phyloP scores from a whole-genome alignment of 1,140 invertebrate genomes.

The Aphelinus atriplicis region DNA sequence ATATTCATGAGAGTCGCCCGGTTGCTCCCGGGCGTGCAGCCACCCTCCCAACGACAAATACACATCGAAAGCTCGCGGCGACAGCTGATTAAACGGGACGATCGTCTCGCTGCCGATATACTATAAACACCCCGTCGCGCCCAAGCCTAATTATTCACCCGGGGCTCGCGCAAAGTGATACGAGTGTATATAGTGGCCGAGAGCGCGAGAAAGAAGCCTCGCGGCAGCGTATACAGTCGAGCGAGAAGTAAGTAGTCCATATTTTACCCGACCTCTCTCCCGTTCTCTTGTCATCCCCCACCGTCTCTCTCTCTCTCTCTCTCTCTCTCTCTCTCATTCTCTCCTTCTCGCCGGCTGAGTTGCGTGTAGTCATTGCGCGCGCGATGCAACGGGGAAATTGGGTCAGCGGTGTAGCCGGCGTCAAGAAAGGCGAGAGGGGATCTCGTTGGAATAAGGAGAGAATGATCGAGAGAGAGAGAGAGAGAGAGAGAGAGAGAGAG shows the following conservation, averaged over 20 bases:
- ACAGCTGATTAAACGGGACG: no score
- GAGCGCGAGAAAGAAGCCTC: no score
- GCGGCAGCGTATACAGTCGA: no score
- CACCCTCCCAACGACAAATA: no score
- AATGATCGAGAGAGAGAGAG: constrained; percentile 15
- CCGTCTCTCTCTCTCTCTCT: neutral
- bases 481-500: neutral
- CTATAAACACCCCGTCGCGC: no score
- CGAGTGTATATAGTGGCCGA: no score
- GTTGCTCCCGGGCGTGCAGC: no score
- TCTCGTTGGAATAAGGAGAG: constrained; percentile 24
- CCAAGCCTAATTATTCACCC: constrained; percentile 18
- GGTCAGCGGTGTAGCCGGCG: constrained; percentile 17
- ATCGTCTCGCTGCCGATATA: no score
- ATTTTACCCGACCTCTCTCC: neutral
- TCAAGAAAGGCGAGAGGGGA: neutral
- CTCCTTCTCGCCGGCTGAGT: no score
- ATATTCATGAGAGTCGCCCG: no score
- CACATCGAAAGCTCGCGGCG: no score
- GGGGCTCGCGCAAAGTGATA: neutral
- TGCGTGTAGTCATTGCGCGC: neutral
- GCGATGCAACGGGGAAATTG: constrained; percentile 24
- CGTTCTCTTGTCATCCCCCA: neutral
- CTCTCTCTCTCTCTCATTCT: neutral
- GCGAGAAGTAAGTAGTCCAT: no score